Evolutionary conservation across 2,888 invertebrate species (phyloP), one percentile per base, ranked within the genome.

Genomic region (Rotaria magnacalcarata): DNA sequence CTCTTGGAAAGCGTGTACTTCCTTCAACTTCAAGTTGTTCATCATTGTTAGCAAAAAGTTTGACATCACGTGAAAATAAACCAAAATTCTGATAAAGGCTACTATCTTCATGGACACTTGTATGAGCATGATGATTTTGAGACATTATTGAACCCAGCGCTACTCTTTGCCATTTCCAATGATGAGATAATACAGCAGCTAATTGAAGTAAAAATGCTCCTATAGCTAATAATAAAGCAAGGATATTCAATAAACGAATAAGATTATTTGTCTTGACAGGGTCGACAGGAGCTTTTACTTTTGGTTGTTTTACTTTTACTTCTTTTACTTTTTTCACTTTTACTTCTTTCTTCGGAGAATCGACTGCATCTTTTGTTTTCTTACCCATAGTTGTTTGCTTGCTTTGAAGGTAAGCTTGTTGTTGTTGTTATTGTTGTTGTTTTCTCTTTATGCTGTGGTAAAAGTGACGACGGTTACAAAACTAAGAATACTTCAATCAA

Each of bases 161-260:
- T 43, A 47, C 47, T 47, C 3, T 10, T 80, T 80, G 80, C 43
- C 47, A 47, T 80, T 80, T 80, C 80, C 80, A 80, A 47, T 80
- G 47, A 47, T 80, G 47, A 80, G 80, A 24, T 8, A 80, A 3
- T 1, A 80, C 80, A 43, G 80, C 80, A 47, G 47, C 10, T 47
- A 80, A 80, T 47, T 80, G 80, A 47, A 47, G 24, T 24, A 80
- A 24, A 80, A 80, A 80, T n/a, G 80, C 80, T 47, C n/a, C 43
- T 4, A 80, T 80, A 47, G 80, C 80, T 24, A 80, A 16, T 80
- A 80, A 4, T 80, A 80, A 8, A 80, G 47, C 43, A 80, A 80
- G 47, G 47, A 47, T 47, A 47, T 47, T n/a, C 11, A 80, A 47
- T 47, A 80, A 47, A 47, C 67, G 27, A 34, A 67, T 8, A 34